A percentile compares a stretch with the other conserved stretches of the same genome.
These are phyloP conservation scores for Macropus fuliginosus DNA, from an alignment of 2,797 vertebrate genomes.

Conservation along the genomic window DNA sequence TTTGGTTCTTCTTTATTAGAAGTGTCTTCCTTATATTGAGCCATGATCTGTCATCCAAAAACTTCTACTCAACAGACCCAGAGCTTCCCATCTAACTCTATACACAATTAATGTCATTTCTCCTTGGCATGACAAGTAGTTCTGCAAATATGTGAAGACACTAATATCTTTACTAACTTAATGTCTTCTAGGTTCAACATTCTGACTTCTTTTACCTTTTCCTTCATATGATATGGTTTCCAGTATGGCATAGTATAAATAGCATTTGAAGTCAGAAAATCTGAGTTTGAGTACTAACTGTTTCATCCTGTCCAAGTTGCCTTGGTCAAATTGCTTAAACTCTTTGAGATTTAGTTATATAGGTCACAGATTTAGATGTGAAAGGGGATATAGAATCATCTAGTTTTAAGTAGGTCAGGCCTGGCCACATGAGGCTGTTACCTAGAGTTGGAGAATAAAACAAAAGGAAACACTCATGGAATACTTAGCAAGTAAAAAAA, in stretches of 20 bases:
- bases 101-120: accelerated
- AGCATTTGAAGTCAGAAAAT: background rate
- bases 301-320: background rate
- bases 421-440: background rate
- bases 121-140: background rate
- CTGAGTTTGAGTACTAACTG: background rate
- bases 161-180: background rate
- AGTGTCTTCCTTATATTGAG: background rate
- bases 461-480: background rate
- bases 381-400: background rate
- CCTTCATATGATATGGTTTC: background rate
- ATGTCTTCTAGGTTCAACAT: background rate
- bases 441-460: background rate
- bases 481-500: background rate
- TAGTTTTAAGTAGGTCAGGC: background rate
- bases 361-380: background rate
- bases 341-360: background rate
- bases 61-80: background rate
- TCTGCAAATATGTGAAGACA: background rate
- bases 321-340: background rate
- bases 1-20: background rate
- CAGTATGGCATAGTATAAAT: background rate
- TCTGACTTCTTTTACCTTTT: background rate
- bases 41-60: background rate
- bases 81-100: background rate